These are phyloP conservation scores for Eulemur macaco DNA, from an alignment of 2,113 vertebrate species.

Conservation along the genomic window DNA sequence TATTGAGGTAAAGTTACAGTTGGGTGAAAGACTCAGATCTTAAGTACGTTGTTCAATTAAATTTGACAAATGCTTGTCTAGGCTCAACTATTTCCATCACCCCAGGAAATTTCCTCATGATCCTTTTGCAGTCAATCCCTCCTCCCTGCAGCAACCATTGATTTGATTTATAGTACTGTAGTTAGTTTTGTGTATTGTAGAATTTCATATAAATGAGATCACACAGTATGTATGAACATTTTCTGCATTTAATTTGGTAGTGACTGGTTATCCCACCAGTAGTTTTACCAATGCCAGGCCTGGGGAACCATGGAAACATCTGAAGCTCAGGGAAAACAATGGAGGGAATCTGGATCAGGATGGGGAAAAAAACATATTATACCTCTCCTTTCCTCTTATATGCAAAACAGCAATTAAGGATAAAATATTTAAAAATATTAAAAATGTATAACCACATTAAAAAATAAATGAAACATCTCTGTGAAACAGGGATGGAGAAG, in stretches of 20 bases:
- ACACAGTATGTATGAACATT: neutral
- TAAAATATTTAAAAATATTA: neutral
- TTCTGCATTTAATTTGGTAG: neutral
- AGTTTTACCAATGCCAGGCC: neutral
- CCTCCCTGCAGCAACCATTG: neutral
- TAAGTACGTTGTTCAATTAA: neutral
- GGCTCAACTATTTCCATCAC: neutral
- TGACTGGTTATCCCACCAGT: neutral
- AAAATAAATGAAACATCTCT: neutral
- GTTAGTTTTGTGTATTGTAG: neutral
- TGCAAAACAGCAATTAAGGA: neutral
- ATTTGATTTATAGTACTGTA: neutral
- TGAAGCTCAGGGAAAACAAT: neutral
- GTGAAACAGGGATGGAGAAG: neutral
- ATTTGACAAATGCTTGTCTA: neutral
- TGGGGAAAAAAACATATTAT: neutral
- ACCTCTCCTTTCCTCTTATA: neutral
- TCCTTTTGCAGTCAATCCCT: neutral
- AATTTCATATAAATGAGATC: neutral
- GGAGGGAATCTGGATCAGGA: neutral
- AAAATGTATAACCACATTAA: neutral
- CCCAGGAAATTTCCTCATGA: neutral
- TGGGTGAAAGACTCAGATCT: neutral
- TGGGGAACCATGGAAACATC: neutral
- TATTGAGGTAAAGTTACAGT: neutral